Conservation (phyloP, 2,888 invertebrate species). For the Zygaena filipendulae region DNA sequence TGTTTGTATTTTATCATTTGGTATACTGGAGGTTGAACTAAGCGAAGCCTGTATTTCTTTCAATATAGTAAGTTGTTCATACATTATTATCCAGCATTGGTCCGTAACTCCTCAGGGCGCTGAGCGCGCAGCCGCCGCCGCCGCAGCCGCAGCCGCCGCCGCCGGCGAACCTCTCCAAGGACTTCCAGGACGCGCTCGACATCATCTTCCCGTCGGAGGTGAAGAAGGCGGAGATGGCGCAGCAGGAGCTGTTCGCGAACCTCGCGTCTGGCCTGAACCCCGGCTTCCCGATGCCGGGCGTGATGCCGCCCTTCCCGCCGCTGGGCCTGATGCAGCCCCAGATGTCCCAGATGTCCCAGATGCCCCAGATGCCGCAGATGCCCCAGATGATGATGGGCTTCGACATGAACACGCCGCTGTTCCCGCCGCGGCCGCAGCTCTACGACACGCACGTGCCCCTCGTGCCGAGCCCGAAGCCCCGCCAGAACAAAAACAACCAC, state of each 20-base stretch:
- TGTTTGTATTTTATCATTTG: too few relatives aligned
- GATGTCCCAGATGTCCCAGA: constrained; percentile 28
- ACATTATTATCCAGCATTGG: neutral
- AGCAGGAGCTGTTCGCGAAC: constrained; percentile 22
- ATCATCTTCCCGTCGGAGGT: constrained; percentile 70
- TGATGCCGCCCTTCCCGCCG: constrained; percentile 20
- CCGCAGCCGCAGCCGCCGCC: constrained; percentile 18
- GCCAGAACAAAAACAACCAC: constrained; percentile 15
- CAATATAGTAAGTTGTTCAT: constrained; percentile 1
- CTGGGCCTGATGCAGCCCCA: constrained; percentile 26
- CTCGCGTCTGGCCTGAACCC: constrained; percentile 21
- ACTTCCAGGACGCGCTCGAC: constrained; percentile 74
- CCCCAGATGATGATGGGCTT: constrained; percentile 44
- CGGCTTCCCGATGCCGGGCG: constrained; percentile 21
- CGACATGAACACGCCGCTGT: constrained; percentile 37
- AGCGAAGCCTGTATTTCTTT: too few relatives aligned
- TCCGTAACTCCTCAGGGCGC: constrained; percentile 7
- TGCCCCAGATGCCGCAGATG: constrained; percentile 22
- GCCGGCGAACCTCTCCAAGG: constrained; percentile 60
- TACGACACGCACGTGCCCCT: constrained; percentile 51
- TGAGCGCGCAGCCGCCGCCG: constrained; percentile 16
- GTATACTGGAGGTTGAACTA: too few relatives aligned
- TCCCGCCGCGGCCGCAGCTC: constrained; percentile 36
- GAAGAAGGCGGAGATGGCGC: constrained; percentile 22
- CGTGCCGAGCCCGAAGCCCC: constrained; percentile 26